Base-by-base conservation (phyloP, 2,113 vertebrate species). In the Struthidea cinerea region DNA sequence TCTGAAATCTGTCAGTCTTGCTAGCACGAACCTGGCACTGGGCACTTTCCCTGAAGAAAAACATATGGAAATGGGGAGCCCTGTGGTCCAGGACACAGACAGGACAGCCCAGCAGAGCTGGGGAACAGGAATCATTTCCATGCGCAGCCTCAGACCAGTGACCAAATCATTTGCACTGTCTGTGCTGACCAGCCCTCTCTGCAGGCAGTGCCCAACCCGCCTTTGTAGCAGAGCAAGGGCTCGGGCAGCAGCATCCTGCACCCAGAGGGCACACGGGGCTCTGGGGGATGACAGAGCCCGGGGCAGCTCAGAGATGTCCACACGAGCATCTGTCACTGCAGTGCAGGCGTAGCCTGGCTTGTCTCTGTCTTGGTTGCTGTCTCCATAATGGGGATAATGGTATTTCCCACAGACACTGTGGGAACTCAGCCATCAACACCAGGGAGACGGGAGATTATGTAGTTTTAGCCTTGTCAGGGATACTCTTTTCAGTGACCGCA, bases 291-390 rank as follows among this genome's bases (percentile, higher is more conserved):
- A n/a, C 39, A 63, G 28, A n/a, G n/a, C 9, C 30, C 0, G 0
- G 17, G 16, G 28, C 1, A 1, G 53, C 67, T 64, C 4, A 3
- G 70, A 69, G 37, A 4, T 37, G 35, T 50, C 63, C 2, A 2
- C 55, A 20, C 0, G 0, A 83, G 16, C 0, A 3, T 53, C 71
- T 50, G 63, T 42, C 12, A 0, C 37, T 41, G 39, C 3, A 2
- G 37, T 7, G 42, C n/a, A 84, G 68, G 44, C 0, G 0, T 9
- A 55, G 49, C 21, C 55, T 4, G 2, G 9, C 24, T 69, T 32
- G 27, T 50, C 47, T 80, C 42, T 69, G 27, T 49, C 78, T 61
- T 67, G 56, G 71, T 50, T 85, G 53, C 78, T 47, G 32, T 26
- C 82, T 70, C 41, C 63, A 27, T 60, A 32, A 44, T 17, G 39